phyloP scores from a whole-genome alignment of 2,888 invertebrate species.

The Rhagonycha fulva region DNA sequence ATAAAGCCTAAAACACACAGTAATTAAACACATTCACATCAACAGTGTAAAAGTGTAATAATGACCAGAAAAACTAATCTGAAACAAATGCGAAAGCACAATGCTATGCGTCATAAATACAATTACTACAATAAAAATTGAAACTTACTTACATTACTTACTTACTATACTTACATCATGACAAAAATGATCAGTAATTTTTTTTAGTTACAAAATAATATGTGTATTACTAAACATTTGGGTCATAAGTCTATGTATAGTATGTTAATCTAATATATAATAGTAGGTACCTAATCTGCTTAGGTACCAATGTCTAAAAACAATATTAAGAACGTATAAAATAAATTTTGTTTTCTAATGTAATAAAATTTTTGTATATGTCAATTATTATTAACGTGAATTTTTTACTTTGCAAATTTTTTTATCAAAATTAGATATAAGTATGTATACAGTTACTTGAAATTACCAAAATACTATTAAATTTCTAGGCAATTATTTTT shows the following conservation, averaged over 20 bases:
- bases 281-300: no score
- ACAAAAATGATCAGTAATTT: background rate
- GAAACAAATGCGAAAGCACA: no score
- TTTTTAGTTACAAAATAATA: background rate
- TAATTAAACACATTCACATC: no score
- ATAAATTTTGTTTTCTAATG: background rate
- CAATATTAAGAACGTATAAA: background rate
- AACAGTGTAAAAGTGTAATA: no score
- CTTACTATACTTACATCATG: background rate
- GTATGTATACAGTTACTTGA: background rate
- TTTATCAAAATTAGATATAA: conserved; percentile 1
- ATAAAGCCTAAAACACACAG: no score
- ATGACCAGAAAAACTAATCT: no score
- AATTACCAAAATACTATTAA: conserved; percentile 3
- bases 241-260: background rate
- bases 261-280: background rate
- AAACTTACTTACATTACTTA: background rate
- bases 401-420: background rate
- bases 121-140: no score
- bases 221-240: background rate
- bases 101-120: no score
- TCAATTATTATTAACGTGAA: background rate
- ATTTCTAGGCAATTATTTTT: conserved; percentile 1
- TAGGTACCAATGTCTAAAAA: background rate
- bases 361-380: background rate